Evolutionary conservation across 2,888 invertebrate species (phyloP).

Genomic region (Oegoconia quadripuncta): DNA sequence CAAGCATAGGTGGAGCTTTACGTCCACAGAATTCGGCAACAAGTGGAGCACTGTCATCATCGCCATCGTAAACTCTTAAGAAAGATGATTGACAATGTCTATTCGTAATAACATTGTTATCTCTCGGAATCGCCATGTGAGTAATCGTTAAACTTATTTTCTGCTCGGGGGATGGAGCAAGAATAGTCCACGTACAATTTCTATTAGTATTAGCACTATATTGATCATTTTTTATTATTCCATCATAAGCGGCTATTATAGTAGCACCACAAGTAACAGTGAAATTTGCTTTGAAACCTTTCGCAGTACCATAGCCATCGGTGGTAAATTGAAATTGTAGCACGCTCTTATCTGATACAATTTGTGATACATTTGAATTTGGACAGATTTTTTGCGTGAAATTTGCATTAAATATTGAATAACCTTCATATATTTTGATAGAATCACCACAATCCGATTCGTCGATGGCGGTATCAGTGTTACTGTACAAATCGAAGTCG

Average conservation of each 20-base stretch:
- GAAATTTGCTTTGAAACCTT: constrained; percentile 89
- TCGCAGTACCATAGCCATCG: constrained; percentile 75
- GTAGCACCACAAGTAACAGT: constrained; percentile 84
- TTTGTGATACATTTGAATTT: constrained; percentile 42
- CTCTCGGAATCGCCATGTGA: constrained; percentile 68
- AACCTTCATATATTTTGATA: constrained; percentile 57
- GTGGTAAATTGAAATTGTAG: constrained; percentile 83
- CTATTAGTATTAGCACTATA: constrained; percentile 40
- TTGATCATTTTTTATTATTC: constrained; percentile 67
- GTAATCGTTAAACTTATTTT: constrained; percentile 85
- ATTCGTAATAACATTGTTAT: constrained; percentile 33
- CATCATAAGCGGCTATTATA: constrained; percentile 76
- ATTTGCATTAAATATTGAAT: constrained; percentile 38
- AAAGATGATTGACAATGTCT: constrained; percentile 53
- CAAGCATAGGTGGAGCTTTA: constrained; percentile 81
- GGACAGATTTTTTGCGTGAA: constrained; percentile 75
- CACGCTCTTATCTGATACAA: constrained; percentile 79
- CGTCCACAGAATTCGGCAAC: constrained; percentile 83
- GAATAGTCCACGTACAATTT: constrained; percentile 87
- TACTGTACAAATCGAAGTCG: constrained; percentile 80
- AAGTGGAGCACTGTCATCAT: constrained; percentile 80
- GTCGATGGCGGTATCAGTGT: background rate
- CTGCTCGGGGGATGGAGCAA: constrained; percentile 74
- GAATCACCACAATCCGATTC: constrained; percentile 36
- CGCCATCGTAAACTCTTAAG: constrained; percentile 84